Base-by-base conservation (phyloP, 2,797 vertebrate species). In the Sebastes minor region DNA sequence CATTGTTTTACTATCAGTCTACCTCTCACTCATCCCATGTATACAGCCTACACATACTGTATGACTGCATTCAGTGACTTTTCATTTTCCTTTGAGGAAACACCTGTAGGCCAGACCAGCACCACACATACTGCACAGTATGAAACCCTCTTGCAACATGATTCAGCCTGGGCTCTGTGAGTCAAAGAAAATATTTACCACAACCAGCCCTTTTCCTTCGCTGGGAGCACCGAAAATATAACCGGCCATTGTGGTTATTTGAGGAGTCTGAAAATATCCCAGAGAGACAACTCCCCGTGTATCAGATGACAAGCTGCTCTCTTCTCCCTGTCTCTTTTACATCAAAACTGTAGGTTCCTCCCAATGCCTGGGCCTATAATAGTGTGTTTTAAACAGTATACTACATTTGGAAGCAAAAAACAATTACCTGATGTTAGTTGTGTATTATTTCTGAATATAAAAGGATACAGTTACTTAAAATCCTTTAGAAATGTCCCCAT, bases 161-260 rank as follows among this genome's bases (percentile, higher is more conserved):
- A 78, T 65, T 87, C 60, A 80, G 65, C 49, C 65, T 57, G 46
- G 30, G 55, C 63, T 80, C 72, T 70, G 59, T 2, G 8, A 80
- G 73, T 68, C 74, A 75, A 85, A 88, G 75, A 63, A 87, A 88
- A 91, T 82, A 90, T 91, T 88, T 76, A 84, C 80, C 81, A 57
- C 78, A 73, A 73, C 76, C 82, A 78, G 81, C 74, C 59, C 63
- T 88, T 86, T 84, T 90, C 79, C 82, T 81, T 67, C 72, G 46
- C 30, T 32, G 77, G 57, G 52, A 81, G 74, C 22, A 59, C 86
- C 71, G 70, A 85, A 92, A 92, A 90, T 88, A 92, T 71, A 92
- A 87, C 81, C 64, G 61, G 77, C 76, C 81, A 91, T 91, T 90
- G 90, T 89, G 91, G 92, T 89, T 91, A 91, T 88, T 87, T 84